Evolutionary conservation across 53 echinoderm and acorn worm genomes (phyloP).

Genomic region (Echinarachnius parma): DNA sequence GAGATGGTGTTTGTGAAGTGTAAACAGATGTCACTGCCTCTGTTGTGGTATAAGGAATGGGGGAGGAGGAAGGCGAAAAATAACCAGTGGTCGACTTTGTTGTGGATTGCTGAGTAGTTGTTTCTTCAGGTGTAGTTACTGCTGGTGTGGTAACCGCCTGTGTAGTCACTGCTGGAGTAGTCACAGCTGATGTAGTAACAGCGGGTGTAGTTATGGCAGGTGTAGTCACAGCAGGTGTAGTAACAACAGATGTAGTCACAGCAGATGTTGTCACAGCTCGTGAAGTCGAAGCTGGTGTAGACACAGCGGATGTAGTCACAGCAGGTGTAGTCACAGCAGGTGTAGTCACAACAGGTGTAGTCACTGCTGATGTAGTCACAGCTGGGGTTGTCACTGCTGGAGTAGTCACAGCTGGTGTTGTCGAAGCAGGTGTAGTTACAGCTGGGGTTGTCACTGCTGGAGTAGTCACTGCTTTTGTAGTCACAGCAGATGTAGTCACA

Average conservation of each 20-base stretch:
- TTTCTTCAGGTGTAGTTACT: neutral
- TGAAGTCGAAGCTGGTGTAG: slow-evolving; percentile 4
- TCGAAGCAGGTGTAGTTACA: neutral
- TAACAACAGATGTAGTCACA: slow-evolving; percentile 6
- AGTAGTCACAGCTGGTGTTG: neutral
- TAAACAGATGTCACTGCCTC: neutral
- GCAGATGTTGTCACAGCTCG: neutral
- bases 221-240: neutral
- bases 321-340: neutral
- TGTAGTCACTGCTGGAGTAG: slow-evolving; percentile 4
- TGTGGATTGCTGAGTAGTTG: neutral
- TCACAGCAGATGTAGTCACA: slow-evolving; percentile 1
- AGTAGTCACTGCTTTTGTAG: neutral
- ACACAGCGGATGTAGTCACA: neutral
- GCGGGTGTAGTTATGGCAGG: neutral
- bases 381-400: slow-evolving; percentile 13
- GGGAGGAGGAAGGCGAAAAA: neutral
- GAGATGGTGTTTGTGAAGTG: slow-evolving; percentile 1
- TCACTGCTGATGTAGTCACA: neutral
- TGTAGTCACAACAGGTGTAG: neutral
- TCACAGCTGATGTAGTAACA: neutral
- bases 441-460: slow-evolving; percentile 4
- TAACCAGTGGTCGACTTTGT: slow-evolving; percentile 1
- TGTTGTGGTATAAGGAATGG: slow-evolving; percentile 21
- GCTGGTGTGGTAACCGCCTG: neutral